Conservation (phyloP, 2,797 vertebrate species). For the Phataginus tricuspis region DNA sequence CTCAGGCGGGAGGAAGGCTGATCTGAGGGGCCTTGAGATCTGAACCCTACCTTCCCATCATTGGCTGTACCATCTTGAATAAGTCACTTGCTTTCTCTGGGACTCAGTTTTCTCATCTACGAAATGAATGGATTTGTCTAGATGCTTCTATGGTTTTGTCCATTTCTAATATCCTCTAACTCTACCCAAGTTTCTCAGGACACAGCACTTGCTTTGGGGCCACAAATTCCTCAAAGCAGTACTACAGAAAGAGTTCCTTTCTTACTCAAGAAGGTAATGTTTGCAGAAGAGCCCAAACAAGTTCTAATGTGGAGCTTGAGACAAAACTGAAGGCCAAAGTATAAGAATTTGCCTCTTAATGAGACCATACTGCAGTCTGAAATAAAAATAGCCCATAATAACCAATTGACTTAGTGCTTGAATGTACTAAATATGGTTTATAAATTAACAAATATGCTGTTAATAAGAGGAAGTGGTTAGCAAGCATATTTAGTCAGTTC, state of each 20-base stretch:
- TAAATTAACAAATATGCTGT: conserved; percentile 34
- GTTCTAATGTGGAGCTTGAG: background rate
- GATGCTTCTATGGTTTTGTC: background rate
- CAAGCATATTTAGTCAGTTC: conserved; percentile 14
- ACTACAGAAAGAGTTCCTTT: conserved; percentile 7
- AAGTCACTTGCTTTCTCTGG: conserved; percentile 35
- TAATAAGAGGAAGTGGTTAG: conserved; percentile 34
- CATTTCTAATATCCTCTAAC: background rate
- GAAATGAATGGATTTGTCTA: conserved; percentile 34
- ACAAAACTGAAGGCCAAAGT: conserved; percentile 4
- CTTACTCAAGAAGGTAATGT: conserved; percentile 35
- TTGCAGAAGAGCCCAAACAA: conserved; percentile 4
- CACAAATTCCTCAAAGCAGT: conserved; percentile 2
- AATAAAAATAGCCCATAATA: conserved; percentile 64
- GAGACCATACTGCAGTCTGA: conserved; percentile 7
- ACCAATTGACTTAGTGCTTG: conserved; percentile 12
- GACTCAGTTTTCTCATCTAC: conserved; percentile 7
- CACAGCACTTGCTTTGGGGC: background rate
- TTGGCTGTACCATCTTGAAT: background rate
- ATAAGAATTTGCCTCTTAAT: conserved; percentile 22
- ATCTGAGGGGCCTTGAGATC: background rate
- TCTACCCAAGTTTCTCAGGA: conserved; percentile 17
- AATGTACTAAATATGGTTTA: conserved; percentile 44
- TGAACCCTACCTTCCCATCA: background rate
- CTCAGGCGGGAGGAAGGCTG: background rate